phyloP scores from a whole-genome alignment of 2,113 vertebrate species.

The Chlorocebus sabaeus region DNA sequence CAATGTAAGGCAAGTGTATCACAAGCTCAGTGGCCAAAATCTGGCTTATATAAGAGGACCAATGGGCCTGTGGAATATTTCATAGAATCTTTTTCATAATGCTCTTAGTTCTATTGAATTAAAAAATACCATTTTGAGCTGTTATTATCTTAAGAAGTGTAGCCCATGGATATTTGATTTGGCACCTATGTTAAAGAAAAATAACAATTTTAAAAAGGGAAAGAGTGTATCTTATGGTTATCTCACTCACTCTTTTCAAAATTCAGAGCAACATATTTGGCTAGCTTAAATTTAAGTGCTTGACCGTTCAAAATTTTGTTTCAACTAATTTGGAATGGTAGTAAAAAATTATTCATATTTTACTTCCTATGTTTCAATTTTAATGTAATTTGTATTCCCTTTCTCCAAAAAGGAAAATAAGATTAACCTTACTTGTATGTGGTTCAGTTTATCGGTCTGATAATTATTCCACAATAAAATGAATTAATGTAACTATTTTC shows the following conservation, averaged over 20 bases:
- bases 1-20: slow-evolving; percentile 1
- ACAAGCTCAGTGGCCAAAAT: neutral
- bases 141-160: neutral
- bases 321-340: slow-evolving; percentile 20
- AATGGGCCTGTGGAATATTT: neutral
- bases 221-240: neutral
- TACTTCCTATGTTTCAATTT: neutral
- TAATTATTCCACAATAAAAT: neutral
- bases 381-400: neutral
- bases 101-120: neutral
- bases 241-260: slow-evolving; percentile 34
- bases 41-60: neutral
- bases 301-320: slow-evolving; percentile 26
- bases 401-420: slow-evolving; percentile 13
- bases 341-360: neutral
- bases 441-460: neutral
- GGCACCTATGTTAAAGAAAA: neutral
- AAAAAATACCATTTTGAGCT: neutral
- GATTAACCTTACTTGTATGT: neutral
- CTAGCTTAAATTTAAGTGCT: neutral
- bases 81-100: neutral
- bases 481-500: neutral
- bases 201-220: neutral
- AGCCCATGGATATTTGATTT: neutral
- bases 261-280: neutral